Evolutionary conservation across 1,140 invertebrate genomes (phyloP), one percentile per base, ranked within the genome.

Genomic region (Artemia franciscana): DNA sequence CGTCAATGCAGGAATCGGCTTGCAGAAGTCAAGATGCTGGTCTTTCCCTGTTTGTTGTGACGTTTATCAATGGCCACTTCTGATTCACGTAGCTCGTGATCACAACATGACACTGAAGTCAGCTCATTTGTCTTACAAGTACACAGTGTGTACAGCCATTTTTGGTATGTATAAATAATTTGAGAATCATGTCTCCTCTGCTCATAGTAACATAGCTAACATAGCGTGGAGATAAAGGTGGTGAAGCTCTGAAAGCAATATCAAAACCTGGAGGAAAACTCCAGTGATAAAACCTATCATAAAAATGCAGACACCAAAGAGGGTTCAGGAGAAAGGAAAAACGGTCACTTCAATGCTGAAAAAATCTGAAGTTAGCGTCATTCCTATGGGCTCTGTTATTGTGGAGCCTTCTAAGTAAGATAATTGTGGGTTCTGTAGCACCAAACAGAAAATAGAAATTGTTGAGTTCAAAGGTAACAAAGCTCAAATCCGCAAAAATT

Each of bases 151-250:
- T 72, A 90, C 88, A 60, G 88, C 89, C 57, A 92, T 88, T 7
- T 92, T 92, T 70, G 87, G 87, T 63, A 89, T 92, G 84, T 93
- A 93, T 76, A 89, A 89, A 74, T 84, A 90, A 68, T 93, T 93
- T 69, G 89, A 92, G 70, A 91, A 85, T 72, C 90, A 93, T 71
- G 89, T 93, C 2, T 92, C 92, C 69, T 88, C 86, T 4, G 88
- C 88, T 4, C 89, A 93, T 68, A 89, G 86, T 71, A 84, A 85
- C 5, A 85, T 86, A 5, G 83, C 84, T 15, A 86, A 86, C n/a
- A n/a, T n/a, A n/a, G 68, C 25, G 63, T 9, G 60, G 51, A 12
- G 62, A 21, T 15, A 57, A 58, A 4, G 56, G 61, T 9, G 56
- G 12, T 24, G 30, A 30, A 56, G 57, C 58, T 25, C 60, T 21